A percentile compares a stretch with the other conserved stretches of the same genome.
Conservation (phyloP, 2,888 invertebrate species). For the Zhuqinia jingwanae region DNA sequence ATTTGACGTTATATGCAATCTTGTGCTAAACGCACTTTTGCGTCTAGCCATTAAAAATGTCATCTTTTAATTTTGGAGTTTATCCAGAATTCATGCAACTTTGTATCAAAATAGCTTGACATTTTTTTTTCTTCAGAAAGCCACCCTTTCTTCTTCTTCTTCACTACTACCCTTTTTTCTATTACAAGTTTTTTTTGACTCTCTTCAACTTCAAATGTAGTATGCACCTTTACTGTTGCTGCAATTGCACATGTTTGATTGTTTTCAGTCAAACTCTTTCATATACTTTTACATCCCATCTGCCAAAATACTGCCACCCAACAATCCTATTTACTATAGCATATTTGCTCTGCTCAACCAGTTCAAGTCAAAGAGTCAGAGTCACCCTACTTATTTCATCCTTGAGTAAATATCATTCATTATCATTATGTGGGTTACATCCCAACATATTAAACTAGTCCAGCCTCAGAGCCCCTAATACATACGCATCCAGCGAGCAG, state of each 20-base stretch:
- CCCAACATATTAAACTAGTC: conserved; percentile 21
- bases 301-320: not conserved
- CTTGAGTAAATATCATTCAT: conserved; percentile 71
- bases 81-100: no score
- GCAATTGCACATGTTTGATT: not conserved
- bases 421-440: conserved; percentile 58
- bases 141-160: no score
- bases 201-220: no score
- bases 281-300: not conserved
- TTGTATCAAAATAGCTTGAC: no score
- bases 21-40: not conserved
- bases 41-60: not conserved
- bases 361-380: not conserved
- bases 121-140: no score
- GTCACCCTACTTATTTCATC: conserved; percentile 68
- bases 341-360: not conserved
- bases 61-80: not conserved
- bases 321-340: not conserved
- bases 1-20: no score
- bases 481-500: not conserved
- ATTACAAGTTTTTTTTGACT: not conserved
- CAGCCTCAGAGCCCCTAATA: not conserved
- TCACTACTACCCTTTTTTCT: not conserved
- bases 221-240: no score
- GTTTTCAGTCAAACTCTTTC: no score